Evolutionary conservation across 2,797 vertebrate genomes (phyloP).

Genomic region (Oryzias dopingdopingensis): DNA sequence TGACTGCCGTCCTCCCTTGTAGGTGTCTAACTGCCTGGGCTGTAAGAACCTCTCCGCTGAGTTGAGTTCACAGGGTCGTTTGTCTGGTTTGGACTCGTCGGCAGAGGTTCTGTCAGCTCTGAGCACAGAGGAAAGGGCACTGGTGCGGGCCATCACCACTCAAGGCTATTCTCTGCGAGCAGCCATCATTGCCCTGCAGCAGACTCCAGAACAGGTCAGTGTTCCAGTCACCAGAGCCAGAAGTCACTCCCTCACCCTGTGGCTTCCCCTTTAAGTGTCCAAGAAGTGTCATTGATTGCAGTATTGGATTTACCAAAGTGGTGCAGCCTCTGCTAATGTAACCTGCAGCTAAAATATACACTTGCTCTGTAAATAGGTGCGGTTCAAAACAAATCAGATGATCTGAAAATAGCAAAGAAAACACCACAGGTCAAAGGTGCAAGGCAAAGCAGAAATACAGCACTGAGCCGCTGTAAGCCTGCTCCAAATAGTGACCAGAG

Average conservation of each 20-base stretch:
- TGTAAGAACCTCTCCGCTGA: slow-evolving; percentile 58
- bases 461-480: slow-evolving; percentile 28
- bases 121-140: slow-evolving; percentile 86
- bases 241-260: too few relatives aligned
- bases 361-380: not conserved
- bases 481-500: slow-evolving; percentile 36
- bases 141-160: slow-evolving; percentile 82
- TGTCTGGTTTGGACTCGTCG: slow-evolving; percentile 68
- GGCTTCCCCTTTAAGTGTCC: too few relatives aligned
- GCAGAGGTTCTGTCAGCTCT: slow-evolving; percentile 86
- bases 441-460: slow-evolving; percentile 8
- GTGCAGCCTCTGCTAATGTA: not conserved
- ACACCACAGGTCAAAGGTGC: not conserved
- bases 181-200: slow-evolving; percentile 86
- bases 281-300: too few relatives aligned
- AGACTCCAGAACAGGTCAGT: slow-evolving; percentile 87
- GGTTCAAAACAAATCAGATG: not conserved
- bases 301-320: too few relatives aligned
- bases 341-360: not conserved
- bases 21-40: slow-evolving; percentile 77
- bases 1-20: slow-evolving; percentile 35
- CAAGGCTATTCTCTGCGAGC: slow-evolving; percentile 84
- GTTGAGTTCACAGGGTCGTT: slow-evolving; percentile 37
- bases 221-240: not conserved
- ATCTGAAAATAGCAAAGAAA: slow-evolving; percentile 4